Percentiles rank a stretch among this genome's conserved stretches.
Evolutionary conservation across 30 jellyfish, hydroid and myxozoan genomes (phyloP).

Genomic region (Cassiopea xamachana): DNA sequence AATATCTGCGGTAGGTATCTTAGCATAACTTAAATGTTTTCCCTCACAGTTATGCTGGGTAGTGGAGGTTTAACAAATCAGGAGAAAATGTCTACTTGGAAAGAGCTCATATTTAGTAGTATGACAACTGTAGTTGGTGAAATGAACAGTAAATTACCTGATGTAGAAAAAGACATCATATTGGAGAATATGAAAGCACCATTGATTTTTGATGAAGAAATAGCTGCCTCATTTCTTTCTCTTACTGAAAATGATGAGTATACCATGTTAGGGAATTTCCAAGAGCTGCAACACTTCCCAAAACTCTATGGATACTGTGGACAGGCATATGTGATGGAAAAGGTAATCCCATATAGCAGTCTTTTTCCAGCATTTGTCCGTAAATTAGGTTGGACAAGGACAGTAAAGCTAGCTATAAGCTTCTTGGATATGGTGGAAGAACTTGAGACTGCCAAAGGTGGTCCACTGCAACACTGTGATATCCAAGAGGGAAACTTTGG

Average conservation of each 20-base stretch:
- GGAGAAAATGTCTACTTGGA: neutral
- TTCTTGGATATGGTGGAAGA: conserved; percentile 77
- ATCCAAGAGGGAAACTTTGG: conserved; percentile 97
- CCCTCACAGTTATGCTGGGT: neutral
- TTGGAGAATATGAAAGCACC: conserved; percentile 24
- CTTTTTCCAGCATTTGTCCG: conserved; percentile 63
- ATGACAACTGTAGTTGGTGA: conserved; percentile 3
- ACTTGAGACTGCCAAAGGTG: conserved; percentile 70
- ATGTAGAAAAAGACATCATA: neutral
- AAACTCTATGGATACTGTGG: conserved; percentile 94
- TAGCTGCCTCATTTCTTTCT: conserved; percentile 51
- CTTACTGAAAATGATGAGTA: conserved; percentile 81
- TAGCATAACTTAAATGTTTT: too few species aligned
- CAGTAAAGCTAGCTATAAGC: conserved; percentile 75
- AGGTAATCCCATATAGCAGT: conserved; percentile 60
- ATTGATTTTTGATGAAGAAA: neutral
- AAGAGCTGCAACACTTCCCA: conserved; percentile 76
- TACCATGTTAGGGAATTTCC: conserved; percentile 80
- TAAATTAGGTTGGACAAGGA: conserved; percentile 72
- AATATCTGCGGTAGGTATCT: too few species aligned
- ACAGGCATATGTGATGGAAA: conserved; percentile 81
- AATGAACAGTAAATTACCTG: neutral
- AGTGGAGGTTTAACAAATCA: neutral
- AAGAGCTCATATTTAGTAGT: neutral
- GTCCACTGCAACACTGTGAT: conserved; percentile 94